Percentiles rank a stretch among this genome's conserved stretches.
These are phyloP conservation scores for Andrena praecox DNA, from an alignment of 2,888 invertebrate species.

Conservation along the genomic window DNA sequence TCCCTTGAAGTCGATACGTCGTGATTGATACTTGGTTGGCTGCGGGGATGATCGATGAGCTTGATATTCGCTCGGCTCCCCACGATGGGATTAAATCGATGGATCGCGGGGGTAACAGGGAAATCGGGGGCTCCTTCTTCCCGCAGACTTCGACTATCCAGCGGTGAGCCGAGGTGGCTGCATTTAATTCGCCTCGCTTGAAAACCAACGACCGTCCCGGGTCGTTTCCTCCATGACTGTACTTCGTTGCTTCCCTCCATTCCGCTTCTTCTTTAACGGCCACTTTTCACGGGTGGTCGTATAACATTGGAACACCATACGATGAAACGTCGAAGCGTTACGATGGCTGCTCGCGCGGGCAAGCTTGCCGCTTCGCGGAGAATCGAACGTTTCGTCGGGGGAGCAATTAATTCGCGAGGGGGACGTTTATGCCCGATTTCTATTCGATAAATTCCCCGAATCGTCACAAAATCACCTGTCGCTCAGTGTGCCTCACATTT, in stretches of 20 bases:
- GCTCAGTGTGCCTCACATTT: no score
- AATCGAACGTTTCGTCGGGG: background rate
- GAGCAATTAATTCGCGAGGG: slow-evolving; percentile 5
- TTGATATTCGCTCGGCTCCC: slow-evolving; percentile 18
- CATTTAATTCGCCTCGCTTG: slow-evolving; percentile 65
- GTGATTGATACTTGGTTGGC: slow-evolving; percentile 35
- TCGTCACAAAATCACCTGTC: no score
- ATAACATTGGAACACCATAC: slow-evolving; percentile 68
- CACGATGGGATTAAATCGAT: slow-evolving; percentile 49
- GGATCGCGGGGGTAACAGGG: slow-evolving; percentile 45
- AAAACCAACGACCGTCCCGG: slow-evolving; percentile 48
- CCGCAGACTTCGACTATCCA: background rate
- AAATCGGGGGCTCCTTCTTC: slow-evolving; percentile 43
- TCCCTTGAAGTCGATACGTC: slow-evolving; percentile 18
- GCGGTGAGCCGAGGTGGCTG: slow-evolving; percentile 50
- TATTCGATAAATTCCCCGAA: no score
- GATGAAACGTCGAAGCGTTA: slow-evolving; percentile 46
- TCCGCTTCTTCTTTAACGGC: slow-evolving; percentile 68
- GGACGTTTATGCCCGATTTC: no score
- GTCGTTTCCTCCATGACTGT: slow-evolving; percentile 30
- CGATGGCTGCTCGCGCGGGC: background rate
- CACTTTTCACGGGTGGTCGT: slow-evolving; percentile 70
- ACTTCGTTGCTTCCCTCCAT: slow-evolving; percentile 25
- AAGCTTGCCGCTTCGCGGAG: background rate
- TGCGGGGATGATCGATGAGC: slow-evolving; percentile 27